Conservation (phyloP, 1,140 invertebrate genomes). For the Melanaphis sacchari region DNA sequence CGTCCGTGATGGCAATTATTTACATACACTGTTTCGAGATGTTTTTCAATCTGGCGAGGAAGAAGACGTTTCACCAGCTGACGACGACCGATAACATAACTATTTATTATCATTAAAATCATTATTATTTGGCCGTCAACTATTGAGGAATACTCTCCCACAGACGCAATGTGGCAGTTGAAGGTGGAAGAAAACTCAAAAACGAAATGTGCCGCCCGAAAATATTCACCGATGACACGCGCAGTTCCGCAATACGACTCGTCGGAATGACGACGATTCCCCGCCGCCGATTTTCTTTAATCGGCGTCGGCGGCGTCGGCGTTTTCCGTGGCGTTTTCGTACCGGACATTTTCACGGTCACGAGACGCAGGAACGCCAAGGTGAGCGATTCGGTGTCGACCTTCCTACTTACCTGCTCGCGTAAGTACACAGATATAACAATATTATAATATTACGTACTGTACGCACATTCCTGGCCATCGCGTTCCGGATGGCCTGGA, state of each 20-base stretch:
- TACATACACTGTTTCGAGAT: neutral
- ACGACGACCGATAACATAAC: neutral
- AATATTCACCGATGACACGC: constrained; percentile 38
- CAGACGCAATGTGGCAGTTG: neutral
- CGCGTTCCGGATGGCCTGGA: constrained; percentile 56
- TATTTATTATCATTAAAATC: neutral
- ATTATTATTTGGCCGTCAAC: neutral
- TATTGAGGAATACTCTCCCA: neutral
- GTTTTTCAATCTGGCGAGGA: neutral
- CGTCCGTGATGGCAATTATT: neutral
- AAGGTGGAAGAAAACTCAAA: neutral
- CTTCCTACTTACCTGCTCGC: neutral
- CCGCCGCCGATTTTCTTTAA: neutral
- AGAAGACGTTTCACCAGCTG: neutral
- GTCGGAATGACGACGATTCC: constrained; percentile 6
- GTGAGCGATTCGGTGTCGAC: constrained; percentile 36
- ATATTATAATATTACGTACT: neutral
- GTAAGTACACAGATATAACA: neutral
- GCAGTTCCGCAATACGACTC: constrained; percentile 41
- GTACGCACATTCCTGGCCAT: constrained; percentile 46
- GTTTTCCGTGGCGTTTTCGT: constrained; percentile 7
- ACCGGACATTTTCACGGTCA: constrained; percentile 54
- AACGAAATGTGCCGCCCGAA: neutral
- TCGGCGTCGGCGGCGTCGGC: neutral
- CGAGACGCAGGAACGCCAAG: constrained; percentile 52